phyloP scores from a whole-genome alignment of 2,888 invertebrate genomes.

The Diarsia brunnea region DNA sequence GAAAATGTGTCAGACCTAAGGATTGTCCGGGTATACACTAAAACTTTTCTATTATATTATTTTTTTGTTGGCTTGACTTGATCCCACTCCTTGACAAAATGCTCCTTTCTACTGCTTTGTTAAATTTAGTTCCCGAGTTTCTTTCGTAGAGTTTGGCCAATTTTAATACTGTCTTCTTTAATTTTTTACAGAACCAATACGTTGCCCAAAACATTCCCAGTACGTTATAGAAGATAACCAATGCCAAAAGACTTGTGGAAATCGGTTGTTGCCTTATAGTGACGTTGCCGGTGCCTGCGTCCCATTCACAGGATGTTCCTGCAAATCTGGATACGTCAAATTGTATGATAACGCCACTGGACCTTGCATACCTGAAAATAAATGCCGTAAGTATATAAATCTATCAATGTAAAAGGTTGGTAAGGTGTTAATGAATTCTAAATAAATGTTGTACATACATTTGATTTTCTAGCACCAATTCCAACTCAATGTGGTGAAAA shows the following conservation, averaged over 20 bases:
- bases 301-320: constrained; percentile 53
- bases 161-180: neutral
- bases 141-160: neutral
- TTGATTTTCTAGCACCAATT: constrained; percentile 45
- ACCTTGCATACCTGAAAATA: constrained; percentile 26
- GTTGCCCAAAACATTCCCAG: constrained; percentile 33
- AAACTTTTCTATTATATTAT: neutral
- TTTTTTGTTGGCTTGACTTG: neutral
- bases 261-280: constrained; percentile 20
- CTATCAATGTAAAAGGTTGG: neutral
- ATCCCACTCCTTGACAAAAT: neutral
- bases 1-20: constrained; percentile 40
- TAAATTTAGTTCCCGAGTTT: neutral
- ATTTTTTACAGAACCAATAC: constrained; percentile 17
- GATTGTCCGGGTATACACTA: constrained; percentile 50
- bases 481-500: constrained; percentile 59
- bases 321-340: constrained; percentile 25
- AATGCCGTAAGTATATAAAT: constrained; percentile 31
- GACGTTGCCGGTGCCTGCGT: constrained; percentile 23
- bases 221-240: constrained; percentile 35
- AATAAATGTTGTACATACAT: neutral
- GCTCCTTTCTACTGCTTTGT: neutral
- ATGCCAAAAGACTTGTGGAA: constrained; percentile 53
- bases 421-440: neutral
- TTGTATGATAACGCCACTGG: constrained; percentile 46